phyloP scores from a whole-genome alignment of 2,797 vertebrate species.

The Xyrichtys novacula region DNA sequence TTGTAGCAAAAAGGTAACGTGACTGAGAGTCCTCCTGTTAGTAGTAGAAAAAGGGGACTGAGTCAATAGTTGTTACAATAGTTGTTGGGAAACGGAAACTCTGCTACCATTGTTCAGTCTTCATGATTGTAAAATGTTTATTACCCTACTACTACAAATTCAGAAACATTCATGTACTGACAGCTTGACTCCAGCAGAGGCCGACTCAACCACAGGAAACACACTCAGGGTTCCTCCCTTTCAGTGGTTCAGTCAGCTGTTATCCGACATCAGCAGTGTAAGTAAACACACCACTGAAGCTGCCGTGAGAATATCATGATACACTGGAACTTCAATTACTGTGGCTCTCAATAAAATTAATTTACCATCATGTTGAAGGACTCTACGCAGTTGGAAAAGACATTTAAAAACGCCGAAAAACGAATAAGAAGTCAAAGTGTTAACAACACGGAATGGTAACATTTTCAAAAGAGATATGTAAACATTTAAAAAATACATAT shows the following conservation, averaged over 20 bases:
- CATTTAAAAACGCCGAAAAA: background rate
- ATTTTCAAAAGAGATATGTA: too few species aligned
- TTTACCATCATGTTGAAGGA: too few species aligned
- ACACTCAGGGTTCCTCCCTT: constrained; percentile 32
- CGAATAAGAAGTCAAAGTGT: background rate
- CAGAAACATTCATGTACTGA: constrained; percentile 28
- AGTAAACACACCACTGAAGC: constrained; percentile 4
- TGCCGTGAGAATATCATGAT: background rate
- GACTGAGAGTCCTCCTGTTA: too few species aligned
- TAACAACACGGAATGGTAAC: too few species aligned
- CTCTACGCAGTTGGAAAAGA: background rate
- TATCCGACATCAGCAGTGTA: constrained; percentile 28
- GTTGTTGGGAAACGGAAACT: too few species aligned
- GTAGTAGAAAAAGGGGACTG: too few species aligned
- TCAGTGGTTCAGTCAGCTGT: constrained; percentile 18
- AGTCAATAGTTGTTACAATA: too few species aligned
- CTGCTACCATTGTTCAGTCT: too few species aligned
- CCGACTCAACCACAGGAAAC: constrained; percentile 20
- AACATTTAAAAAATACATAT: too few species aligned
- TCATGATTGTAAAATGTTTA: too few species aligned
- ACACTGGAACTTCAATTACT: background rate
- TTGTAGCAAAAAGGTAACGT: too few species aligned
- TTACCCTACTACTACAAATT: background rate
- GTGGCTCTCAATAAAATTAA: background rate
- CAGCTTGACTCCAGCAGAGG: constrained; percentile 55